phyloP scores from a whole-genome alignment of 2,797 vertebrate genomes.

The Macropodus opercularis region DNA sequence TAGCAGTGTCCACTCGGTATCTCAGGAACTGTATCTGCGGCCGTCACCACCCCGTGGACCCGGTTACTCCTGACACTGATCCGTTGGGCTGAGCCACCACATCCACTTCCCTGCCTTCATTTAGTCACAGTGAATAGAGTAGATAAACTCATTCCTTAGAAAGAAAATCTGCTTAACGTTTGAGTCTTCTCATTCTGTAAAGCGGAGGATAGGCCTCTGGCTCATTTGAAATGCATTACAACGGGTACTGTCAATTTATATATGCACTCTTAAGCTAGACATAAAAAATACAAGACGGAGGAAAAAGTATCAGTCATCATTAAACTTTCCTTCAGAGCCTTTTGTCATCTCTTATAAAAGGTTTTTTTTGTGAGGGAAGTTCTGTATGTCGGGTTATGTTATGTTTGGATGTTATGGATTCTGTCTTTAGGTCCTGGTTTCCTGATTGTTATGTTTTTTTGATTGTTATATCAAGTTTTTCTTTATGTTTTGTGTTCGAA shows the following conservation, averaged over 20 bases:
- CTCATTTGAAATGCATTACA: constrained; percentile 62
- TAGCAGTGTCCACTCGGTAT: constrained; percentile 31
- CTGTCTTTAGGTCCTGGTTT: not conserved
- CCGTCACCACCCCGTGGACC: constrained; percentile 30
- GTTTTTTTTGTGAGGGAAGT: no score
- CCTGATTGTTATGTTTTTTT: no score
- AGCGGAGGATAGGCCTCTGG: constrained; percentile 11
- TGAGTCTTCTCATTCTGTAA: constrained; percentile 16
- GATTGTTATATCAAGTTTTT: no score
- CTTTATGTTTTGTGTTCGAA: not conserved
- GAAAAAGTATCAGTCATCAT: constrained; percentile 6
- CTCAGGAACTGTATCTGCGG: constrained; percentile 6
- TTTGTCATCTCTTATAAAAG: constrained; percentile 14
- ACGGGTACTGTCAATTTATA: constrained; percentile 19
- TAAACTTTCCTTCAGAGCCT: constrained; percentile 11
- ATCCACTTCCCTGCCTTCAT: constrained; percentile 16
- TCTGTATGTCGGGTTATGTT: not conserved
- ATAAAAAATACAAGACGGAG: constrained; percentile 7
- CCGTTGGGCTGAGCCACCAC: constrained; percentile 12
- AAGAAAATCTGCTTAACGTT: constrained; percentile 53
- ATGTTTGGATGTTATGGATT: not conserved
- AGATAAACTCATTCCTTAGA: constrained; percentile 40
- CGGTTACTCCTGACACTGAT: constrained; percentile 52
- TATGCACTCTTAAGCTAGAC: constrained; percentile 25
- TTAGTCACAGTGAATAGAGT: constrained; percentile 22